Evolutionary conservation across 2,797 vertebrate genomes (phyloP), one percentile per base, ranked within the genome.

Genomic region (Mus caroli): DNA sequence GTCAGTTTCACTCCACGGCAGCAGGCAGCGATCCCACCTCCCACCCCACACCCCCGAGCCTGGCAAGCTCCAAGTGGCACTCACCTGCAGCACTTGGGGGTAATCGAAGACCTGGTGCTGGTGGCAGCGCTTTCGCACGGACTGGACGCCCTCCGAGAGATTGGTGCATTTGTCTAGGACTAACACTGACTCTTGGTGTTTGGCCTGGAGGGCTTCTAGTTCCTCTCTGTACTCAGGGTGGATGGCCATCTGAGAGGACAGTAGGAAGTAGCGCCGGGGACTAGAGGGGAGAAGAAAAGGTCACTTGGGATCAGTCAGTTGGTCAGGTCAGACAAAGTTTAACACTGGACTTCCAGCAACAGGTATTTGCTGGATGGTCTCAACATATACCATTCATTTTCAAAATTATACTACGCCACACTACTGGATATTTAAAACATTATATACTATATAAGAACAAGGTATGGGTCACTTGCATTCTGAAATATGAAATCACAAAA

Each of bases 41-140:
- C 50, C 50, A 10, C 50, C 10, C 50, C 46, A 10, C 50, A 10
- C 50, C 9, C 50, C 10, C 50, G 7, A 60, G 43, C 50, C 2
- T 52, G 14, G 58, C 76, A 28, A 90, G 88, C 28, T 20, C 0
- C 79, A 5, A 50, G 2, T 0, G 76, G 28, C 54, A 88, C 94
- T 97, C 96, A 99, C 99, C 99, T 99, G 99, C 52, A 99, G 98
- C 94, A 99, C 99, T 54, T 99, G 99, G 12, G 99, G 99, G 97
- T 99, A 99, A 97, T 99, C 99, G n/a, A 99, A 99, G 95, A 99
- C 98, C 97, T 99, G 99, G 60, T 99, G 99, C 97, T 99, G 99
- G 97, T 98, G 98, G 97, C 99, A 99, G 92, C 99, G 99, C 78
- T 99, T 99, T 46, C 99, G 98, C 77, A 98, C 96, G 0, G 98